phyloP scores from a whole-genome alignment of 2,888 invertebrate genomes.

The Acrobasis repandana region DNA sequence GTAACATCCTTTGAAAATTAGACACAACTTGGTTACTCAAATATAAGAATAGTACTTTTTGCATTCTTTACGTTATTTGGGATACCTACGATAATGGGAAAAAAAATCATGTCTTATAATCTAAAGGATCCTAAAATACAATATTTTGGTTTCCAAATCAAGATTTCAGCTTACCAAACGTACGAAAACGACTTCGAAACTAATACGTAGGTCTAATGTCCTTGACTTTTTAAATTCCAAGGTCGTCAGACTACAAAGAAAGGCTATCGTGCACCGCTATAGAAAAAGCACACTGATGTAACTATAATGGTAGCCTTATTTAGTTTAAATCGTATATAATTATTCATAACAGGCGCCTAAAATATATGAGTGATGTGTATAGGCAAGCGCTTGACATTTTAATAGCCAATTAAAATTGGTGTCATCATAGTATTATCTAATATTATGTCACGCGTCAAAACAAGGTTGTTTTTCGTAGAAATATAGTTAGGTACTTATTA shows the following conservation, averaged over 20 bases:
- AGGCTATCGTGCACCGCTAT: neutral
- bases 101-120: too few species aligned
- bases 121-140: too few species aligned
- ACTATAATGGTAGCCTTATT: conserved; percentile 9
- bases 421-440: conserved; percentile 2
- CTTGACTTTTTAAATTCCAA: neutral
- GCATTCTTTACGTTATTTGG: too few species aligned
- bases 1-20: too few species aligned
- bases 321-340: conserved; percentile 19
- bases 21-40: too few species aligned
- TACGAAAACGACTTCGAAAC: too few species aligned
- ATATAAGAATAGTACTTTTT: too few species aligned
- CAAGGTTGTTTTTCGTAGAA: too few species aligned
- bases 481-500: too few species aligned
- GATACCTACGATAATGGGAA: too few species aligned
- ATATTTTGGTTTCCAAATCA: too few species aligned
- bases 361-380: conserved; percentile 20
- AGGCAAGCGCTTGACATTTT: conserved; percentile 8
- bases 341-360: conserved; percentile 24
- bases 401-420: conserved; percentile 16
- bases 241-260: neutral
- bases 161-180: too few species aligned
- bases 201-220: neutral
- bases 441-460: neutral
- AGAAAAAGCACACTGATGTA: conserved; percentile 11